These are phyloP conservation scores for Ondatra zibethicus DNA, from an alignment of 2,113 vertebrate species.

Conservation along the genomic window DNA sequence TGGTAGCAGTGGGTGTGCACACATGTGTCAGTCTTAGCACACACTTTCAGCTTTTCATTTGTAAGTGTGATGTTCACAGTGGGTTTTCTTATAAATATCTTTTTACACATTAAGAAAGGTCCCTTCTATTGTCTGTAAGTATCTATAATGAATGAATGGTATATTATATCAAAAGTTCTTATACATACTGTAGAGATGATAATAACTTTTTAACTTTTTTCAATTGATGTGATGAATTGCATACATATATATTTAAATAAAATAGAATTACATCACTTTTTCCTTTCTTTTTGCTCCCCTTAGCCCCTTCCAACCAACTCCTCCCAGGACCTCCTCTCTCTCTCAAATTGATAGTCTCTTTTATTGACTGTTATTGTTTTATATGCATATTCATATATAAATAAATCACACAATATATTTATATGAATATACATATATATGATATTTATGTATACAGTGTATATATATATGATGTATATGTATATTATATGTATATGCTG, in stretches of 20 bases:
- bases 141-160: neutral
- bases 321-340: neutral
- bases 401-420: neutral
- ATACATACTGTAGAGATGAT: neutral
- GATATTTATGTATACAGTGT: no score
- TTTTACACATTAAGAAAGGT: slow-evolving; percentile 5
- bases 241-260: neutral
- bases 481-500: neutral
- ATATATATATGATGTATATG: no score
- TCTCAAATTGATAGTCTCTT: neutral
- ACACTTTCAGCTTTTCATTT: neutral
- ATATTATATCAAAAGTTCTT: neutral
- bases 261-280: neutral
- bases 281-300: neutral
- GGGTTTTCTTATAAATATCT: neutral
- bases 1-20: no score
- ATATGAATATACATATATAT: neutral
- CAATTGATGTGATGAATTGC: neutral
- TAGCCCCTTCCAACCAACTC: neutral
- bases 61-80: neutral
- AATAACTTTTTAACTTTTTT: neutral
- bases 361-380: neutral
- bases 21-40: neutral
- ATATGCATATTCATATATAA: neutral
- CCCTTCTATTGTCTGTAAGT: neutral